These are phyloP conservation scores for Corythaixoides concolor DNA, from an alignment of 2,113 vertebrate genomes.

Conservation along the genomic window DNA sequence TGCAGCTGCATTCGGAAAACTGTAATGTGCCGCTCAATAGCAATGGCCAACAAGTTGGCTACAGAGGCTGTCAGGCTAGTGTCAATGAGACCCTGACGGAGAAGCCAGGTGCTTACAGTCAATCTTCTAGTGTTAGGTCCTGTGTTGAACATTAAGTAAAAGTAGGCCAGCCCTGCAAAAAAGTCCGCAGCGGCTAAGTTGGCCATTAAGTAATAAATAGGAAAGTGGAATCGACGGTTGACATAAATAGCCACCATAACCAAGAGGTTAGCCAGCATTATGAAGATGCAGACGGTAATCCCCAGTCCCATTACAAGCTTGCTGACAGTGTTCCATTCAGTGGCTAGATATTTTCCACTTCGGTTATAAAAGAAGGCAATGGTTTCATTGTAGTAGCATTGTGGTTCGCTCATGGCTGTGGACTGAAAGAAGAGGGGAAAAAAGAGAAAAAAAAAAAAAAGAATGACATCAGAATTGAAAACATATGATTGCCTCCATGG, in stretches of 20 bases:
- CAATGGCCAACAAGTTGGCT: constrained; percentile 94
- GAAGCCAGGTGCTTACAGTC: constrained; percentile 95
- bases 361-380: constrained; percentile 99
- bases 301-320: constrained; percentile 97
- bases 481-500: neutral
- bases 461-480: constrained; percentile 54
- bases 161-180: constrained; percentile 98
- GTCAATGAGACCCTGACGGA: constrained; percentile 97
- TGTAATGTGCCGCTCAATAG: constrained; percentile 97
- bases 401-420: constrained; percentile 83
- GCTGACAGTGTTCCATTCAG: constrained; percentile 95
- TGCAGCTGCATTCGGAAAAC: constrained; percentile 99
- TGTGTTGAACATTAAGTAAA: constrained; percentile 99
- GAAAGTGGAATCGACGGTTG: constrained; percentile 97
- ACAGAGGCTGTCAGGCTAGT: constrained; percentile 97
- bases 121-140: constrained; percentile 94
- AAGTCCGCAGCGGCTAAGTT: constrained; percentile 98
- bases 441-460: neutral
- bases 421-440: constrained; percentile 58
- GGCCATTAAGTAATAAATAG: constrained; percentile 99
- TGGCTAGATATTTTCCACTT: constrained; percentile 90
- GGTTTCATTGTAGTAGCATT: constrained; percentile 98
- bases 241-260: constrained; percentile 99
- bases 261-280: constrained; percentile 97
- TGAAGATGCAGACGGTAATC: constrained; percentile 98